phyloP scores from a whole-genome alignment of 1,140 invertebrate species.

The Tetragonula clypearis region DNA sequence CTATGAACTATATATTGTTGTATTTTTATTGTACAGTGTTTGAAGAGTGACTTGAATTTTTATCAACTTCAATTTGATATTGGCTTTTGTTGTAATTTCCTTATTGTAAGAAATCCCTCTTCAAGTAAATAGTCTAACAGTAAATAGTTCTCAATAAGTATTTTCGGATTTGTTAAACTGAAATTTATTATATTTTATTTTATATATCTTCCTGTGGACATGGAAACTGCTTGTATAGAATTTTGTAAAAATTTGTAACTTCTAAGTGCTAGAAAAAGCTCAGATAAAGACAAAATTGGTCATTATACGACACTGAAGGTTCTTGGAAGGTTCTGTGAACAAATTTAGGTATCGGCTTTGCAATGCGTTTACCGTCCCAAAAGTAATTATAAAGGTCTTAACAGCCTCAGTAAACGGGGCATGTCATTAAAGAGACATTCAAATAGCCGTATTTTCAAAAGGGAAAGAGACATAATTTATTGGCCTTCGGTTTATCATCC shows the following conservation, averaged over 20 bases:
- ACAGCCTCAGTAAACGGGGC: background rate
- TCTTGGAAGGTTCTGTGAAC: background rate
- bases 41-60: background rate
- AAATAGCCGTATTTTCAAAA: conserved; percentile 8
- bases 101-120: too few species aligned
- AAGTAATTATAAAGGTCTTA: background rate
- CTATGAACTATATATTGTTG: background rate
- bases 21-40: background rate
- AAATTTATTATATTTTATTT: too few species aligned
- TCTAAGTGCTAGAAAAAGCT: background rate
- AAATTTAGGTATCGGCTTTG: background rate
- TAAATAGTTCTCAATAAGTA: too few species aligned
- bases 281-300: background rate
- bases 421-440: background rate
- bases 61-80: background rate
- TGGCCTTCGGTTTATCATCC: background rate
- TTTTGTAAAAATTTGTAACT: background rate
- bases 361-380: background rate
- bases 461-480: background rate
- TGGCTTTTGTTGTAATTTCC: background rate
- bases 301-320: background rate
- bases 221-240: background rate
- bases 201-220: too few species aligned
- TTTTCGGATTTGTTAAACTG: too few species aligned
- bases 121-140: too few species aligned